These are phyloP conservation scores for Paedocypris sp. DNA, from an alignment of 2,113 vertebrate species.

Conservation along the genomic window DNA sequence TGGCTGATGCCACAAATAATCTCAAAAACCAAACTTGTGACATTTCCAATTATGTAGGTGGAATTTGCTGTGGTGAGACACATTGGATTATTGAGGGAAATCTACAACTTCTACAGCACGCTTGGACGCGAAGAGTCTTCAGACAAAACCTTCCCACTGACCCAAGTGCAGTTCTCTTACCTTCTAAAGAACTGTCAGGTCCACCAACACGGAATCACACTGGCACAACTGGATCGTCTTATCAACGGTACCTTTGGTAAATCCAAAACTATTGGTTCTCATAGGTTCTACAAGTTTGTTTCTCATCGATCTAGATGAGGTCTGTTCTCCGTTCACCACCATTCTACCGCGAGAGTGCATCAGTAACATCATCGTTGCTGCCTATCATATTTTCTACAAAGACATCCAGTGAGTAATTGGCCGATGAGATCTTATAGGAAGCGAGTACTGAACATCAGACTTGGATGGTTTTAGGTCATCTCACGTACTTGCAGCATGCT, in stretches of 20 bases:
- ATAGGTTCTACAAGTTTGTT: not conserved
- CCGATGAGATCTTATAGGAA: not conserved
- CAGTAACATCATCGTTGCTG: constrained; percentile 63
- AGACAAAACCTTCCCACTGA: constrained; percentile 66
- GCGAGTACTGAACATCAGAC: not conserved
- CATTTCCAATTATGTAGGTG: constrained; percentile 53
- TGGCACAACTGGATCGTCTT: constrained; percentile 65
- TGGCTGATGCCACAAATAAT: not conserved
- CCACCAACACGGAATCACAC: constrained; percentile 59
- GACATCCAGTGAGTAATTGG: constrained; percentile 61
- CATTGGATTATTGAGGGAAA: constrained; percentile 56
- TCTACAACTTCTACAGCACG: constrained; percentile 78
- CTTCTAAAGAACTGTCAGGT: constrained; percentile 81
- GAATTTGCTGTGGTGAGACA: constrained; percentile 65
- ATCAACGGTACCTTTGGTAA: constrained; percentile 65
- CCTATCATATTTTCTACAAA: constrained; percentile 67
- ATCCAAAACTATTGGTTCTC: too few relatives aligned
- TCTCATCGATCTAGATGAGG: constrained; percentile 38
- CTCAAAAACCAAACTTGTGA: not conserved
- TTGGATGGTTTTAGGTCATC: constrained; percentile 49
- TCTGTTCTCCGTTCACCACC: constrained; percentile 61
- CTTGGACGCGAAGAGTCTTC: constrained; percentile 57
- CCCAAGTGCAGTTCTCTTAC: constrained; percentile 76
- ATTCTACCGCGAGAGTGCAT: constrained; percentile 69
- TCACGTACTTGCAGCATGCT: constrained; percentile 60